These are phyloP conservation scores for Baronia brevicornis DNA, from an alignment of 2,888 invertebrate species.

Conservation along the genomic window DNA sequence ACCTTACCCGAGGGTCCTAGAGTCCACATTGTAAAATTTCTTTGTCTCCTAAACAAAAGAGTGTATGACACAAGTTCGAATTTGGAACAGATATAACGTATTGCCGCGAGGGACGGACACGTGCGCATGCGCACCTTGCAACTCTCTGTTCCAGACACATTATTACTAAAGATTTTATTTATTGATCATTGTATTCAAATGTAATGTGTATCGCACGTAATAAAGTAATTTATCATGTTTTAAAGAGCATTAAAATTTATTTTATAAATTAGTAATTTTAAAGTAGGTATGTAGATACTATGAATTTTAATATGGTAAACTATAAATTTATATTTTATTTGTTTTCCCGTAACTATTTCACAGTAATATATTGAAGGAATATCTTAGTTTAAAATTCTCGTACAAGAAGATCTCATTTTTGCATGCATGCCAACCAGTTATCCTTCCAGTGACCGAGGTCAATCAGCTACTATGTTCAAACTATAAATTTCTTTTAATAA, in stretches of 20 bases:
- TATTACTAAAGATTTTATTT: conserved; percentile 50
- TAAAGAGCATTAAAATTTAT: conserved; percentile 8
- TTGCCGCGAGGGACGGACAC: conserved; percentile 65
- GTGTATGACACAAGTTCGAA: conserved; percentile 73
- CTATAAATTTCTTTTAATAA: conserved; percentile 76
- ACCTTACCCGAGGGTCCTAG: conserved; percentile 54
- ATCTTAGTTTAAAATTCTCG: background rate
- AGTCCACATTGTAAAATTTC: conserved; percentile 56
- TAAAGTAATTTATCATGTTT: conserved; percentile 10
- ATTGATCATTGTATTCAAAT: conserved; percentile 28
- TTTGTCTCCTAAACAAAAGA: conserved; percentile 48
- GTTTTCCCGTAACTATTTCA: no score
- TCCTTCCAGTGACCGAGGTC: conserved; percentile 68
- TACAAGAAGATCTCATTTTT: conserved; percentile 41
- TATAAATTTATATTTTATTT: no score
- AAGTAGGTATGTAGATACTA: no score
- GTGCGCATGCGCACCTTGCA: conserved; percentile 72
- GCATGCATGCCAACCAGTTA: conserved; percentile 52
- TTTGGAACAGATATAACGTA: conserved; percentile 61
- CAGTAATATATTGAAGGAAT: background rate
- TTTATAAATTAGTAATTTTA: no score
- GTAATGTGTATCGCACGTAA: conserved; percentile 17
- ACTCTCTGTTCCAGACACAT: conserved; percentile 42
- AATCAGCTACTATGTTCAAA: conserved; percentile 68
- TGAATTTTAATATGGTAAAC: no score